A percentile compares a stretch with the other conserved stretches of the same genome.
Evolutionary conservation across 2,888 invertebrate genomes (phyloP).

Genomic region (Habroteleia sp.): DNA sequence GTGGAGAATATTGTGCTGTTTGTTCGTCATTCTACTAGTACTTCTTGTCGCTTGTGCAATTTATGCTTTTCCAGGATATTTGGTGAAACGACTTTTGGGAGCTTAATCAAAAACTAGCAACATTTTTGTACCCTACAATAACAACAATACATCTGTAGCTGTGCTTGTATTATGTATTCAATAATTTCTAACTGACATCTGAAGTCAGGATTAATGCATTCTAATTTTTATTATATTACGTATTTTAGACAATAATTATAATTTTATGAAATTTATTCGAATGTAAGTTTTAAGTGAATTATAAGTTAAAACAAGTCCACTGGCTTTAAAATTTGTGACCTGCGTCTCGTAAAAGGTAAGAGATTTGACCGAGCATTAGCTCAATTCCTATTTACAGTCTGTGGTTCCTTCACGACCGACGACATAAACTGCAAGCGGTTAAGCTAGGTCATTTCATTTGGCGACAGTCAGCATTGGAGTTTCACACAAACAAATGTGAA

Average conservation of each 20-base stretch:
- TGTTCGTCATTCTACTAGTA: constrained; percentile 73
- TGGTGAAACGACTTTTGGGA: constrained; percentile 81
- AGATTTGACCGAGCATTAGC: constrained; percentile 35
- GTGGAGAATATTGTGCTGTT: constrained; percentile 79
- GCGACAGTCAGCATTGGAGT: constrained; percentile 35
- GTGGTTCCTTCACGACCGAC: constrained; percentile 11
- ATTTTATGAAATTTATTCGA: neutral
- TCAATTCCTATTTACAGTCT: constrained; percentile 55
- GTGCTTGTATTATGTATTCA: no score
- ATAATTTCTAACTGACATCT: no score
- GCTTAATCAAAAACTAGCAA: constrained; percentile 69
- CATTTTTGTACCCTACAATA: no score
- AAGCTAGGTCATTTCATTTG: constrained; percentile 51
- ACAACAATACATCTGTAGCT: no score
- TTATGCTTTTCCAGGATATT: constrained; percentile 82
- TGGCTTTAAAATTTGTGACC: constrained; percentile 17
- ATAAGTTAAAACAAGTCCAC: constrained; percentile 33
- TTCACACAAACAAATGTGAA: constrained; percentile 42
- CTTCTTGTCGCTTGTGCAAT: constrained; percentile 78
- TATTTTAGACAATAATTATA: no score
- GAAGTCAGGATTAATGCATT: no score
- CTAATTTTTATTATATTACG: no score
- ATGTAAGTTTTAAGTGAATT: neutral
- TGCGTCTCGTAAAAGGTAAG: constrained; percentile 2
- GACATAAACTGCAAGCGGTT: constrained; percentile 24